Evolutionary conservation across 2,888 invertebrate genomes (phyloP).

Genomic region (Drosophila meridionalis): DNA sequence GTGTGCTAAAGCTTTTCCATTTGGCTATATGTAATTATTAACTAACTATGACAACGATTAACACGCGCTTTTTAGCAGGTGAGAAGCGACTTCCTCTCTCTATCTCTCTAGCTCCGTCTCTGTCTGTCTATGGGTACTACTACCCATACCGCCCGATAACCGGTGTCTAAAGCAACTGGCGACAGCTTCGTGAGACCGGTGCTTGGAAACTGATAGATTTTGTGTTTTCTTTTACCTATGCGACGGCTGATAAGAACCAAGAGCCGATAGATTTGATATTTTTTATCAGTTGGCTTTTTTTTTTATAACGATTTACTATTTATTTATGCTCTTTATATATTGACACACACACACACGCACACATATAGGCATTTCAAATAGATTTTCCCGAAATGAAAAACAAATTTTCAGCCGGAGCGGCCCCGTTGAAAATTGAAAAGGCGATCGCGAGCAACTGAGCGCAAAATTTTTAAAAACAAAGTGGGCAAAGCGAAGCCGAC

Average conservation of each 20-base stretch:
- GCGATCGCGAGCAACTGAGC: slow-evolving; percentile 82
- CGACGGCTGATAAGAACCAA: slow-evolving; percentile 33
- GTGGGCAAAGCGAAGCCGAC: slow-evolving; percentile 43
- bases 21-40: slow-evolving; percentile 14
- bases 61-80: slow-evolving; percentile 18
- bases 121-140: slow-evolving; percentile 15
- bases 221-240: slow-evolving; percentile 30
- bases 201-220: slow-evolving; percentile 36
- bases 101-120: not conserved
- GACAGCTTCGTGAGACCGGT: slow-evolving; percentile 20
- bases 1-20: slow-evolving; percentile 18
- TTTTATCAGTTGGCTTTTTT: slow-evolving; percentile 45
- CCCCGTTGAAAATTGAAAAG: slow-evolving; percentile 77
- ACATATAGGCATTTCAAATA: slow-evolving; percentile 24
- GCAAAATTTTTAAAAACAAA: slow-evolving; percentile 76
- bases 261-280: slow-evolving; percentile 38
- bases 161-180: slow-evolving; percentile 50
- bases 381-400: slow-evolving; percentile 37
- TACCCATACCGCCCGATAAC: slow-evolving; percentile 34
- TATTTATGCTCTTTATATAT: slow-evolving; percentile 36
- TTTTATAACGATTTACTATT: slow-evolving; percentile 25
- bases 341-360: slow-evolving; percentile 1
- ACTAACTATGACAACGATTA: slow-evolving; percentile 8
- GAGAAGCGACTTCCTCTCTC: not conserved
- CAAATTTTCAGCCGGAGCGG: slow-evolving; percentile 34